Conservation (phyloP, 2,113 vertebrate genomes). For the Melospiza georgiana region DNA sequence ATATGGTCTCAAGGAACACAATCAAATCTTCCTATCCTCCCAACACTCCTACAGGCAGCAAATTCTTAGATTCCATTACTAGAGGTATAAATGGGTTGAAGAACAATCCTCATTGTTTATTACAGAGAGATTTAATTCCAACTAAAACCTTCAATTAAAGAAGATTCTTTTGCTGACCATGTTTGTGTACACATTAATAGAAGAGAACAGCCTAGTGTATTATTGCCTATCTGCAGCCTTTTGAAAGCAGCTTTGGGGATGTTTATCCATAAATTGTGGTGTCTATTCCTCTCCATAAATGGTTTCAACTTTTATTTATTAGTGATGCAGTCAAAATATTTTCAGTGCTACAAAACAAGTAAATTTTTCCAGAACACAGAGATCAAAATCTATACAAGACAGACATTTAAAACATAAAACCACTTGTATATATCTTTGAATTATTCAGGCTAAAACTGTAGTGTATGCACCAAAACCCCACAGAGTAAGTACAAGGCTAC, state of each 20-base stretch:
- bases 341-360: not conserved
- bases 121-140: conserved; percentile 65
- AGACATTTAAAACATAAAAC: not conserved
- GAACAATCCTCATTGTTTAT: conserved; percentile 34
- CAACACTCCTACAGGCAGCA: conserved; percentile 24
- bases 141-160: conserved; percentile 58
- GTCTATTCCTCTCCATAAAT: not conserved
- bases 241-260: not conserved
- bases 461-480: not conserved
- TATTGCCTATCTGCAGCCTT: not conserved
- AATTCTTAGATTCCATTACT: conserved; percentile 40
- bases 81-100: conserved; percentile 51
- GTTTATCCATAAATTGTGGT: not conserved
- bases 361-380: not conserved
- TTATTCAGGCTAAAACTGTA: not conserved
- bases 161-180: not conserved
- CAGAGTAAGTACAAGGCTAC: not conserved
- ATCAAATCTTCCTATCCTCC: conserved; percentile 57
- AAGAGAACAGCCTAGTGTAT: not conserved
- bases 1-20: conserved; percentile 55
- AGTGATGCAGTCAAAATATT: not conserved
- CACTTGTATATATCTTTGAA: not conserved
- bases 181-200: not conserved
- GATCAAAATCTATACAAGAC: not conserved
- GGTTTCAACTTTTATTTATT: not conserved